Evolutionary conservation across 1,140 invertebrate species (phyloP).

Genomic region (Harlomillsia oculata): DNA sequence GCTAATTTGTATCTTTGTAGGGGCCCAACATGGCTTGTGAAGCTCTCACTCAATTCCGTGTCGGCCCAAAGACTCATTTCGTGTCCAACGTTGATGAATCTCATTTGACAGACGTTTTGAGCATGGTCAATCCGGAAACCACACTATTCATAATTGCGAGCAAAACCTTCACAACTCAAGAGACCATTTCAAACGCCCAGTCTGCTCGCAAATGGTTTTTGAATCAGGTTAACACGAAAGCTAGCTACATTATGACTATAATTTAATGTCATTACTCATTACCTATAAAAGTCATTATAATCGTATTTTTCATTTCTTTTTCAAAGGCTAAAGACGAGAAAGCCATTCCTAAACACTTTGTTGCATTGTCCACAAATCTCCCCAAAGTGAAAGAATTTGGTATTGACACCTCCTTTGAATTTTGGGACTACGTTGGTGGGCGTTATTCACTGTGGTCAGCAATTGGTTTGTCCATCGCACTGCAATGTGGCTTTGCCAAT

Average conservation of each 20-base stretch:
- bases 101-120: conserved; percentile 87
- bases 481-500: conserved; percentile 91
- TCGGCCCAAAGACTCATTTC: conserved; percentile 87
- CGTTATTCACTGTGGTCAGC: conserved; percentile 97
- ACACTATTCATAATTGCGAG: conserved; percentile 97
- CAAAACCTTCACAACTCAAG: conserved; percentile 98
- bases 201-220: conserved; percentile 96
- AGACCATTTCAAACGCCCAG: conserved; percentile 97
- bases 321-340: conserved; percentile 48
- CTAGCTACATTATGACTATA: too few relatives aligned
- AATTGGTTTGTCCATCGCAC: conserved; percentile 90
- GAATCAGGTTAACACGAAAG: conserved; percentile 39
- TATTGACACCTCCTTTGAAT: conserved; percentile 99
- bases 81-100: conserved; percentile 99
- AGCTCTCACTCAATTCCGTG: conserved; percentile 81
- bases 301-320: background rate
- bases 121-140: conserved; percentile 83
- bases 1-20: conserved; percentile 40
- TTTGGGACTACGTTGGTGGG: conserved; percentile 99
- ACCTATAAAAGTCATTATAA: background rate
- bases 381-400: conserved; percentile 92
- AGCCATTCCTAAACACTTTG: conserved; percentile 92
- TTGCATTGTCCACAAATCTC: conserved; percentile 91
- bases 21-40: conserved; percentile 99
- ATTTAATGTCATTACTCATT: background rate